Percentiles rank a stretch among this genome's conserved stretches.
These are phyloP conservation scores for Drosophila antonietae DNA, from an alignment of 2,888 invertebrate species.

Conservation along the genomic window DNA sequence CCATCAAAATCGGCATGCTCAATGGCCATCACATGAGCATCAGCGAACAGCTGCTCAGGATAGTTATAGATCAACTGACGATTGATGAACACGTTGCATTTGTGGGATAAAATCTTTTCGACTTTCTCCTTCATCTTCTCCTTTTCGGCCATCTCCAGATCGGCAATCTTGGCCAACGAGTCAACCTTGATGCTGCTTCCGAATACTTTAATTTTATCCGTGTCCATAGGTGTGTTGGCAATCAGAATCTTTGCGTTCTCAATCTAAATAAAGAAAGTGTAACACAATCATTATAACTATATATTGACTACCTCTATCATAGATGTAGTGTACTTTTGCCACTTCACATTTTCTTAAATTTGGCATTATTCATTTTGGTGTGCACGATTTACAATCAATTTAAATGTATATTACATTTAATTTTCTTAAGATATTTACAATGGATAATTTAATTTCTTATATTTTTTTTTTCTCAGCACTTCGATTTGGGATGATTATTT, in stretches of 20 bases:
- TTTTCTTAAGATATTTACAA: background rate
- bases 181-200: conserved; percentile 97
- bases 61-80: conserved; percentile 99
- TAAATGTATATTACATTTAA: background rate
- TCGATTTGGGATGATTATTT: background rate
- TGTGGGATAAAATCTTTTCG: conserved; percentile 96
- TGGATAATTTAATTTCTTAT: background rate
- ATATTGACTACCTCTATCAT: background rate
- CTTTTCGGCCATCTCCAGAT: conserved; percentile 98
- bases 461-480: background rate
- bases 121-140: conserved; percentile 99
- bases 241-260: conserved; percentile 98
- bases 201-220: conserved; percentile 99
- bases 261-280: conserved; percentile 83
- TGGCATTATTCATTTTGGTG: background rate
- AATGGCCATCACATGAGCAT: conserved; percentile 99
- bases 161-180: conserved; percentile 97
- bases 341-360: background rate
- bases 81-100: conserved; percentile 99
- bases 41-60: conserved; percentile 99
- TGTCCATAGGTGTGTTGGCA: conserved; percentile 99
- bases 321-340: background rate
- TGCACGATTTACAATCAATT: background rate
- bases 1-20: conserved; percentile 99
- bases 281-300: background rate